Evolutionary conservation across 2,113 vertebrate genomes (phyloP).

Genomic region (Balaeniceps rex): DNA sequence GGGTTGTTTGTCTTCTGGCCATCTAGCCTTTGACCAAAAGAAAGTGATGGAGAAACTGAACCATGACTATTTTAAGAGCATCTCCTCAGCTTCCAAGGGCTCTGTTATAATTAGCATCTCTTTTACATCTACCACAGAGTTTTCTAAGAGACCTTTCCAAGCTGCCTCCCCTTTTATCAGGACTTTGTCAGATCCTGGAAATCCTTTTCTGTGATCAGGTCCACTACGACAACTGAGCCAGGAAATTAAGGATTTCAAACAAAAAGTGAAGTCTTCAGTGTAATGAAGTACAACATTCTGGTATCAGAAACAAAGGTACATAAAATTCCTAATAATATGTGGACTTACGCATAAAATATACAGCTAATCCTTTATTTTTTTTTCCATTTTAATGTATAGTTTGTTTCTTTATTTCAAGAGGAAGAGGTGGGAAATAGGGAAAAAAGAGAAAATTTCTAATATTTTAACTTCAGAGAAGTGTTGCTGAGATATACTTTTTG

Average conservation of each 20-base stretch:
- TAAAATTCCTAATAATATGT: background rate
- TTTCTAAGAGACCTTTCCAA: background rate
- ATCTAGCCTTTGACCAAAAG: background rate
- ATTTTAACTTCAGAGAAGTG: background rate
- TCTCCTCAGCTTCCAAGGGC: background rate
- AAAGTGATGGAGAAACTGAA: background rate
- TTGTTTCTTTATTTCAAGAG: background rate
- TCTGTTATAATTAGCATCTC: background rate
- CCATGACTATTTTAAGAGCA: background rate
- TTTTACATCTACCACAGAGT: background rate
- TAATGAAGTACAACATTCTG: background rate
- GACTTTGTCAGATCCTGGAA: background rate
- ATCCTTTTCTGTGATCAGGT: background rate
- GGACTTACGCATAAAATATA: background rate
- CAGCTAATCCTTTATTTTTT: background rate
- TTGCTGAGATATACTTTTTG: background rate
- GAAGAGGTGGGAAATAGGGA: background rate
- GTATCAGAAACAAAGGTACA: background rate
- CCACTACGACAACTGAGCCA: background rate
- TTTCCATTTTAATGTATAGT: background rate
- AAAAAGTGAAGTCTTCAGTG: background rate
- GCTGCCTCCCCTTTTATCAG: background rate
- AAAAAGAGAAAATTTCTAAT: background rate
- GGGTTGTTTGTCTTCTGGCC: background rate
- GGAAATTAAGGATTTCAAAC: background rate